Evolutionary conservation across 2,888 invertebrate genomes (phyloP).

Genomic region (Thumatha senex): DNA sequence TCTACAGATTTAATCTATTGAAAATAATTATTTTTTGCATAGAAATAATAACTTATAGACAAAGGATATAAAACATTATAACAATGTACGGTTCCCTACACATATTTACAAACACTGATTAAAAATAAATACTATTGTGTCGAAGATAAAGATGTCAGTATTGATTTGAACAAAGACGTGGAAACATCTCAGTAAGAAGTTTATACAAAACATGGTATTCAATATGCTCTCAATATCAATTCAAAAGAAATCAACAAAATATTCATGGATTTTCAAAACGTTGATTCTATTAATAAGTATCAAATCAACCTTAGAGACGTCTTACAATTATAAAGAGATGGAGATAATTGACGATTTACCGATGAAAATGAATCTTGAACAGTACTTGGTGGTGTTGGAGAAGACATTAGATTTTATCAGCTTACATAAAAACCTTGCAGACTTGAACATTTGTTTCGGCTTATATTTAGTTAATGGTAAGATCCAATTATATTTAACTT

Average conservation of each 20-base stretch:
- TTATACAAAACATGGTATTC: too few relatives aligned
- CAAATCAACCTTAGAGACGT: not conserved
- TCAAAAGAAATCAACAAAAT: too few relatives aligned
- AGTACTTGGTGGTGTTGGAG: conserved; percentile 44
- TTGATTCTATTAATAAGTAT: not conserved
- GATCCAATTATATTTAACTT: conserved; percentile 17
- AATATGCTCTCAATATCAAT: too few relatives aligned
- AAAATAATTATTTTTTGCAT: too few relatives aligned
- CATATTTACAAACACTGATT: not conserved
- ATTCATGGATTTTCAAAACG: not conserved
- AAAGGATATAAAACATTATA: conserved; percentile 8
- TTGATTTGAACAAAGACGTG: not conserved
- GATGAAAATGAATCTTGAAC: conserved; percentile 37
- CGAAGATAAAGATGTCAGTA: not conserved
- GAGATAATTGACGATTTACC: conserved; percentile 10
- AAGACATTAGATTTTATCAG: conserved; percentile 41
- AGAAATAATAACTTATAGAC: too few relatives aligned
- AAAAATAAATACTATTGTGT: conserved; percentile 1
- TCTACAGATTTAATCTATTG: too few relatives aligned
- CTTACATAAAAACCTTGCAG: conserved; percentile 40
- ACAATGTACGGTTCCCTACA: conserved; percentile 29
- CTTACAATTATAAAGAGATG: conserved; percentile 7
- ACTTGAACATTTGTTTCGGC: conserved; percentile 54
- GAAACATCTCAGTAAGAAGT: not conserved
- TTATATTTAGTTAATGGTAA: conserved; percentile 58